Evolutionary conservation across 2,797 vertebrate species (phyloP), one percentile per base, ranked within the genome.

Genomic region (Xenops minutus): DNA sequence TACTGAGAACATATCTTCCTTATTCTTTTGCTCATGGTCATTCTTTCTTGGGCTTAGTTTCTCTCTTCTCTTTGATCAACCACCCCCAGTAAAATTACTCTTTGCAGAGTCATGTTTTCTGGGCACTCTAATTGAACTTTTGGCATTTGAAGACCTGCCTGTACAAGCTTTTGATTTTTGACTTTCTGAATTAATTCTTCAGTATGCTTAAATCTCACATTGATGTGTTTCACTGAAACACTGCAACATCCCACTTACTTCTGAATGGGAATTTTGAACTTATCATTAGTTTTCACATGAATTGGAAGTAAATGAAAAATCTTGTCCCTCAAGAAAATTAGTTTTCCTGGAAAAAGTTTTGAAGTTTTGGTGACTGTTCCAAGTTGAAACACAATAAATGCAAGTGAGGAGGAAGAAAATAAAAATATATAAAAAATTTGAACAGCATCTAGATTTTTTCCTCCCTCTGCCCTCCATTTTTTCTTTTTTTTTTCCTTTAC

Each of bases 401-500:
- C 43, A 63, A 29, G 19, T 37, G 29, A 74, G 15, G 1, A 24
- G 12, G 6, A 49, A 59, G 8, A 39, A 80, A 82, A 54, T 21
- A 36, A 52, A 19, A 23, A 12, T 5, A 29, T 39, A 61, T 29
- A 15, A n/a, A 20, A 30, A 6, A 7, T 29, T 71, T 52, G 6
- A 74, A 13, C 5, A 24, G 19, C 46, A 55, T 23, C 6, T 74
- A 26, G 5, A 16, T 21, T 26, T 48, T 15, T 54, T 22, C 1
- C 1, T 6, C 2, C 1, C 6, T 22, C 29, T 34, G 1, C 10
- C 3, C 10, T 27, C 34, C 1, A 14, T 59, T 52, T 89, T 72
- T 16, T 54, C 41, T 62, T 27, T 85, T 85, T 61, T 51, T 23
- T 49, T 29, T 11, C 15, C 10, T 59, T 77, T 79, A 4, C 4